Conservation (phyloP, 2,797 vertebrate species). For the Melanotaenia pygmaea region DNA sequence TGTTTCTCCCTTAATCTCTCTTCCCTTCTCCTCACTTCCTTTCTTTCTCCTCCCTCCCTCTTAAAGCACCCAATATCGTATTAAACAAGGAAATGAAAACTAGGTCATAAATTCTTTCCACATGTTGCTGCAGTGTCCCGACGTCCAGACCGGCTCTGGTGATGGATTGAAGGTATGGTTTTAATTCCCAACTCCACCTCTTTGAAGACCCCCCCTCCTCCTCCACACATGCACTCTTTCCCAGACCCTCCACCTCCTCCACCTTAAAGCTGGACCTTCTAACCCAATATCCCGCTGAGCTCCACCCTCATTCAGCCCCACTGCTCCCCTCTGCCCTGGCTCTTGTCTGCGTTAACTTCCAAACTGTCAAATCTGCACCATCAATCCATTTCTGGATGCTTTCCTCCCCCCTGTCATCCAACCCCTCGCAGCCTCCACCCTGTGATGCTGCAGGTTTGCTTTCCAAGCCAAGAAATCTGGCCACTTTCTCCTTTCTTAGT, state of each 20-base stretch:
- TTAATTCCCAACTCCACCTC: slow-evolving; percentile 69
- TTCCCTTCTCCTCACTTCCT: slow-evolving; percentile 38
- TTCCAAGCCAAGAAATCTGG: neutral
- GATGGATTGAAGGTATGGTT: slow-evolving; percentile 83
- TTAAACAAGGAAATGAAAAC: slow-evolving; percentile 86
- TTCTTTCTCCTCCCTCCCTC: slow-evolving; percentile 42
- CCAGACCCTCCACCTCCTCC: slow-evolving; percentile 3
- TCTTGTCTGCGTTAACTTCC: slow-evolving; percentile 52
- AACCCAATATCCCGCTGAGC: slow-evolving; percentile 58
- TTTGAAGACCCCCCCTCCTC: slow-evolving; percentile 12
- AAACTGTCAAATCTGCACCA: slow-evolving; percentile 58
- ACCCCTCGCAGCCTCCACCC: slow-evolving; percentile 18
- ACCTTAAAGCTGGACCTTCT: slow-evolving; percentile 46
- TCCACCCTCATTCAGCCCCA: slow-evolving; percentile 47
- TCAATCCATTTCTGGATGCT: slow-evolving; percentile 21
- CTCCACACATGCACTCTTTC: slow-evolving; percentile 7
- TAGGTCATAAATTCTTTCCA: slow-evolving; percentile 89
- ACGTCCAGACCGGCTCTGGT: slow-evolving; percentile 74
- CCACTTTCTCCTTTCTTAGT: slow-evolving; percentile 38
- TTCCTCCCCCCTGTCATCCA: neutral
- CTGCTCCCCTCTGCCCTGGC: slow-evolving; percentile 45
- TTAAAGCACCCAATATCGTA: slow-evolving; percentile 67
- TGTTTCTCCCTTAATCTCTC: slow-evolving; percentile 41
- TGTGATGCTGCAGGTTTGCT: slow-evolving; percentile 8
- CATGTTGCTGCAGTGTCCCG: slow-evolving; percentile 78